Evolutionary conservation across 2,797 vertebrate species (phyloP).

Genomic region (Mormyrus hasselquistii): DNA sequence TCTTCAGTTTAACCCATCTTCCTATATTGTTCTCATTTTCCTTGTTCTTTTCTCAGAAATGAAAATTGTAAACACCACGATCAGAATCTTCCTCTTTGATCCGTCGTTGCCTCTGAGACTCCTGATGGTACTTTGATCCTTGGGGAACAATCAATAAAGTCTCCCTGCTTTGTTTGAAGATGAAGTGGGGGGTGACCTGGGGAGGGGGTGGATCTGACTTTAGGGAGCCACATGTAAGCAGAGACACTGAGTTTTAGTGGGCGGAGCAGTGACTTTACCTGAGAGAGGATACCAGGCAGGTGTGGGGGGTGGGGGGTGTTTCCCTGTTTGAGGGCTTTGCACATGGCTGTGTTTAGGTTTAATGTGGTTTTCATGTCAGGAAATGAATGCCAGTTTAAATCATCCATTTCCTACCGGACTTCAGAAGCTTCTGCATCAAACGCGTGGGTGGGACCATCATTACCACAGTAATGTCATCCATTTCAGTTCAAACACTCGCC

Average conservation of each 20-base stretch:
- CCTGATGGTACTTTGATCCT: constrained; percentile 23
- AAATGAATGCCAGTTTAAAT: constrained; percentile 16
- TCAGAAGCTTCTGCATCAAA: constrained; percentile 10
- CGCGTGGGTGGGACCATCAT: background rate
- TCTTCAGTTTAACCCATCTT: background rate
- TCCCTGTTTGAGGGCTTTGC: background rate
- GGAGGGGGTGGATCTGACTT: background rate
- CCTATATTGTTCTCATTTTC: background rate
- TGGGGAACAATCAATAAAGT: constrained; percentile 23
- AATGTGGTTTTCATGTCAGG: constrained; percentile 15
- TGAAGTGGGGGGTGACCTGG: constrained; percentile 15
- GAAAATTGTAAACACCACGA: constrained; percentile 22
- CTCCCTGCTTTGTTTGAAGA: constrained; percentile 28
- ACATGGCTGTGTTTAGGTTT: constrained; percentile 8
- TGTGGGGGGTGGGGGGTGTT: background rate
- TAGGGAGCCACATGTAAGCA: constrained; percentile 16
- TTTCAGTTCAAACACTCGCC: background rate
- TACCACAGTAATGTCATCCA: background rate
- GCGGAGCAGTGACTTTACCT: constrained; percentile 2
- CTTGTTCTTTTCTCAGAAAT: background rate
- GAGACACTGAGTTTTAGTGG: background rate
- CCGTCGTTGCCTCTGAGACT: background rate
- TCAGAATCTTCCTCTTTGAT: constrained; percentile 19
- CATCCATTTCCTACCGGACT: constrained; percentile 12
- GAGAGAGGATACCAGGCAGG: background rate